Percentiles rank a stretch among this genome's conserved stretches.
These are phyloP conservation scores for Isurus oxyrinchus DNA, from an alignment of 2,113 vertebrate genomes.

Conservation along the genomic window DNA sequence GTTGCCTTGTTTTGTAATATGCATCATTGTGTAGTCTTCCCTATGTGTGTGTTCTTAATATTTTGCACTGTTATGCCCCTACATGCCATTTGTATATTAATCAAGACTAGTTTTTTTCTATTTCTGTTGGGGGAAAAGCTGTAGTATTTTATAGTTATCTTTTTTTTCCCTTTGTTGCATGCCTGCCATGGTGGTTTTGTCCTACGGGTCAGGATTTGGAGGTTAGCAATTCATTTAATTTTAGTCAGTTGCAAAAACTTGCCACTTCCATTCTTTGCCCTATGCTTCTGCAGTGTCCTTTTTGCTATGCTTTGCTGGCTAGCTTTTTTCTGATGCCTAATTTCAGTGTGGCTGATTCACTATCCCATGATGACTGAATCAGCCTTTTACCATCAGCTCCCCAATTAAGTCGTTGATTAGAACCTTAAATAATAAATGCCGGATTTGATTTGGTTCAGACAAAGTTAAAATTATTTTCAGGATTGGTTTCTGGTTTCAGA, in stretches of 20 bases:
- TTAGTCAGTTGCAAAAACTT: slow-evolving; percentile 36
- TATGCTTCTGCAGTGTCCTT: slow-evolving; percentile 29
- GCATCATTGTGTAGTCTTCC: slow-evolving; percentile 16
- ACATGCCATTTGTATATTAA: slow-evolving; percentile 19
- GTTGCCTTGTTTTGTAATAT: slow-evolving; percentile 1
- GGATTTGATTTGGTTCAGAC: neutral
- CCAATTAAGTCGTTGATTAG: neutral
- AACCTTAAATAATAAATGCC: neutral
- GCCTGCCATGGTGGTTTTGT: slow-evolving; percentile 47
- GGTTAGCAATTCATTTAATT: slow-evolving; percentile 55
- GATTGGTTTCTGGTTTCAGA: neutral
- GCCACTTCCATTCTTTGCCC: slow-evolving; percentile 33
- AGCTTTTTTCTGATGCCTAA: neutral
- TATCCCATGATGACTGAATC: neutral
- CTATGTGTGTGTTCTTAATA: slow-evolving; percentile 17
- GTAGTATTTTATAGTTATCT: slow-evolving; percentile 33
- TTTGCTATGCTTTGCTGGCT: slow-evolving; percentile 28
- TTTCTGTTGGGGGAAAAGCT: slow-evolving; percentile 26
- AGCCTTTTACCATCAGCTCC: neutral
- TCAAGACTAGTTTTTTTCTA: slow-evolving; percentile 21
- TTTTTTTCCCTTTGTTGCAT: slow-evolving; percentile 45
- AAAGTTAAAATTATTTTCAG: neutral
- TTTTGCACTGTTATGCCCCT: slow-evolving; percentile 25
- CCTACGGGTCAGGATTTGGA: slow-evolving; percentile 59
- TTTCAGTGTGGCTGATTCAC: neutral